Evolutionary conservation across 2,888 invertebrate species (phyloP), one percentile per base, ranked within the genome.

Genomic region (Athrips mouffetella): DNA sequence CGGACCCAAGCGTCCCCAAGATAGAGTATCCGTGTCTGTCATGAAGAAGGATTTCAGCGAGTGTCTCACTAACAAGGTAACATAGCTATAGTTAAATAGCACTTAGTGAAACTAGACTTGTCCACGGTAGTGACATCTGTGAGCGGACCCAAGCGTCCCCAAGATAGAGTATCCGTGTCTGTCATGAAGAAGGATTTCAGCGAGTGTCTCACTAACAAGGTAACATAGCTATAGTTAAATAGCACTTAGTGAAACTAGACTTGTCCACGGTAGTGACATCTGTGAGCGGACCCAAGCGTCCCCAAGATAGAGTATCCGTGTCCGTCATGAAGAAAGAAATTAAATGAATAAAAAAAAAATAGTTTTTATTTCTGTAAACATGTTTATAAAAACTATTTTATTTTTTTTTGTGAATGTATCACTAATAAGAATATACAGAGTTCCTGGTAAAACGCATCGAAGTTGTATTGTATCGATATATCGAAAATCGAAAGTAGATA

Each of bases 1-100:
- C 51, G 99, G 99, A 0, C 99, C 99, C 0, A 99, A 99, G 76
- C 87, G 99, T 45, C 99, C 99, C 0, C 99, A 99, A 63, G 99
- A 99, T 88, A 90, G 97, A 16, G 98, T 99, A 2, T 92, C 97
- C 0, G 96, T 98, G 0, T 83, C 92, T 0, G 93, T 94, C 35
- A 97, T 99, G 96, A 96, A 97, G 75, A 82, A 88, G 8, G 98
- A 99, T 79, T 99, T 99, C 81, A 79, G 87, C 11, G 89, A 91
- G 0, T 98, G 98, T 63, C 91, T 99, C 8, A 91, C 90, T 10
- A 97, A 91, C 68, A 98, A 97, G 91, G 98, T 98, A 85, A n/a
- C n/a, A n/a, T n/a, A n/a, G n/a, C n/a, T n/a, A n/a, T n/a, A n/a
- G n/a, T n/a, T n/a, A n/a, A n/a, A n/a, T n/a, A n/a, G n/a, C 70